Percentiles rank a stretch among this genome's conserved stretches.
Evolutionary conservation across 2,797 vertebrate genomes (phyloP).

Genomic region (Acanthurus lineatus): DNA sequence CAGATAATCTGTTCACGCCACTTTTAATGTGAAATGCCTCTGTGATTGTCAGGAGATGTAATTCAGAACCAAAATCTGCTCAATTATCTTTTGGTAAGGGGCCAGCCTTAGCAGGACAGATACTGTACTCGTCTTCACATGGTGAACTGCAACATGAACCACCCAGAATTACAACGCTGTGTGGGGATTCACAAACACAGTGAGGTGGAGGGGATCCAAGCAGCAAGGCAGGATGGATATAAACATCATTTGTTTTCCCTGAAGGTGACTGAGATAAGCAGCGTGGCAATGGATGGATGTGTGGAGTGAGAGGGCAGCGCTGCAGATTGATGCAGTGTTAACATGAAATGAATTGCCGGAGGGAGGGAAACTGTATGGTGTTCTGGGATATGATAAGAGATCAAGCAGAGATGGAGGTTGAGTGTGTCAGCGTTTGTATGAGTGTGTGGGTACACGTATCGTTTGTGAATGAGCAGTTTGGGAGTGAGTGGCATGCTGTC

Average conservation of each 20-base stretch:
- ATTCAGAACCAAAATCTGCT: no score
- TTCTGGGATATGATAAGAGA: conserved; percentile 65
- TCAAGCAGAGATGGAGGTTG: conserved; percentile 54
- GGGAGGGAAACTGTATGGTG: conserved; percentile 58
- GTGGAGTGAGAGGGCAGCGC: conserved; percentile 56
- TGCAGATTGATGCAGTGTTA: conserved; percentile 68
- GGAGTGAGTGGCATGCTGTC: conserved; percentile 36
- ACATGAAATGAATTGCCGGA: conserved; percentile 73
- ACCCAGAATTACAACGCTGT: background rate
- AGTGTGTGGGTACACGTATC: conserved; percentile 34
- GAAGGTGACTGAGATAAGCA: conserved; percentile 66
- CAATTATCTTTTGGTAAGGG: no score
- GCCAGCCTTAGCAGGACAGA: conserved; percentile 8
- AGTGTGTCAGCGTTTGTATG: conserved; percentile 18
- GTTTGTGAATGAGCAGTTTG: conserved; percentile 58
- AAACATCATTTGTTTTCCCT: conserved; percentile 65
- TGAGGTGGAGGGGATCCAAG: conserved; percentile 46
- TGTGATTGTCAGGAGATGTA: no score
- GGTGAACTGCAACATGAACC: conserved; percentile 2
- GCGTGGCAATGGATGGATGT: conserved; percentile 32
- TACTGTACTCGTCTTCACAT: conserved; percentile 7
- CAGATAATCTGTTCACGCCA: no score
- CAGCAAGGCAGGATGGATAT: conserved; percentile 36
- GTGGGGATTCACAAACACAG: conserved; percentile 29
- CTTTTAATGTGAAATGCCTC: no score